Evolutionary conservation across 2,797 vertebrate genomes (phyloP).

Genomic region (Phataginus tetradactyla): DNA sequence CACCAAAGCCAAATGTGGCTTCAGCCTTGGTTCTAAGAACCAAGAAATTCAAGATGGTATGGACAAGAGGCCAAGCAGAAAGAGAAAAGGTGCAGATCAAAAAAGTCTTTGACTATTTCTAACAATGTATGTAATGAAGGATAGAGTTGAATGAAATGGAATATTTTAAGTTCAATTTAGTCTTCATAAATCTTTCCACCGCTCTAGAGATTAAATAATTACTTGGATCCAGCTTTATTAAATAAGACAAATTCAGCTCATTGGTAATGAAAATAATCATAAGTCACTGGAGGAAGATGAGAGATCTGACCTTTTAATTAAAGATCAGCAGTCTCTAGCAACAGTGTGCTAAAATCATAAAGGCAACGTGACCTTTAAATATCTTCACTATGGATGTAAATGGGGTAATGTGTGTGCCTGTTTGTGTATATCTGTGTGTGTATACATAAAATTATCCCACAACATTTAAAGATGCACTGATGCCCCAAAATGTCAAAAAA

Average conservation of each 20-base stretch:
- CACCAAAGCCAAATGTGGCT: background rate
- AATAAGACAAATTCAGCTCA: conserved; percentile 76
- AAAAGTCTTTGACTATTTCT: conserved; percentile 61
- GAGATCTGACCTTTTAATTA: conserved; percentile 85
- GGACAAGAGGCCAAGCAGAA: background rate
- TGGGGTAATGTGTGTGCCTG: background rate
- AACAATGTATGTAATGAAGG: conserved; percentile 61
- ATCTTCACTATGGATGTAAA: conserved; percentile 78
- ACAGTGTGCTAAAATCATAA: conserved; percentile 76
- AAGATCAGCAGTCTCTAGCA: conserved; percentile 82
- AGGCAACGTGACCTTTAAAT: conserved; percentile 82
- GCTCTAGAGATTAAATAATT: conserved; percentile 66
- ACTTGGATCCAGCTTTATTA: conserved; percentile 77
- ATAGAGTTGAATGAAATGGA: conserved; percentile 54
- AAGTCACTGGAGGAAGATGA: conserved; percentile 78
- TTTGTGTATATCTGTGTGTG: background rate
- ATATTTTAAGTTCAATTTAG: conserved; percentile 74
- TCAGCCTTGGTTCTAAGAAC: background rate
- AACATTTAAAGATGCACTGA: conserved; percentile 12
- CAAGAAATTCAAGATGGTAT: background rate
- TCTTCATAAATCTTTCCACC: conserved; percentile 70
- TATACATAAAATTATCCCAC: conserved; percentile 41
- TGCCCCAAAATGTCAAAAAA: conserved; percentile 58
- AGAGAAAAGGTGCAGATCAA: background rate
- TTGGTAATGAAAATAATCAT: conserved; percentile 83